Evolutionary conservation across 2,113 vertebrate genomes (phyloP).

Genomic region (Centropristis striata): DNA sequence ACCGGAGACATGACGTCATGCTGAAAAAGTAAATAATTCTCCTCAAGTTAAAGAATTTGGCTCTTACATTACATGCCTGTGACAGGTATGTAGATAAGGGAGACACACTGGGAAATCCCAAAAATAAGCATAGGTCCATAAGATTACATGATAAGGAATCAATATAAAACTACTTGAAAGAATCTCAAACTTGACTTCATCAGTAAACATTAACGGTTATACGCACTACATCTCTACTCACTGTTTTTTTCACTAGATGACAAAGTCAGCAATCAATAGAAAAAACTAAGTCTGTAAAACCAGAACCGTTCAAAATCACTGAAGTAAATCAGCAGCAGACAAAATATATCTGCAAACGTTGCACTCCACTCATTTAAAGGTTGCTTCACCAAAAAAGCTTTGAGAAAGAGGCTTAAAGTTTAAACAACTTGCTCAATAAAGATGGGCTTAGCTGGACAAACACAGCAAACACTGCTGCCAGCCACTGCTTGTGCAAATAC

Average conservation of each 20-base stretch:
- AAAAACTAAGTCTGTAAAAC: background rate
- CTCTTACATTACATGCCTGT: background rate
- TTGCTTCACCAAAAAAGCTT: conserved; percentile 48
- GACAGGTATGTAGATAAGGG: background rate
- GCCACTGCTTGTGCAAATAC: conserved; percentile 72
- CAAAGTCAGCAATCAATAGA: background rate
- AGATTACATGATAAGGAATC: background rate
- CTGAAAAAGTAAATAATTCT: background rate
- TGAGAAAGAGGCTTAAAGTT: conserved; percentile 73
- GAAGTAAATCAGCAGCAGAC: background rate
- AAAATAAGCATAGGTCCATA: background rate
- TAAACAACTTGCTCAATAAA: conserved; percentile 68
- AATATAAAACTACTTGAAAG: background rate
- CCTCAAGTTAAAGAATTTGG: background rate
- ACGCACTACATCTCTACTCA: background rate
- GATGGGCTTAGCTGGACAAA: conserved; percentile 61
- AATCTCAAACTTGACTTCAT: background rate
- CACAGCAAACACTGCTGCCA: conserved; percentile 51
- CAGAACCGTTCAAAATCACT: background rate
- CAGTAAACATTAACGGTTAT: background rate
- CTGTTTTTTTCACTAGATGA: background rate
- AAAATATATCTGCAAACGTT: background rate
- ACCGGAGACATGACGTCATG: background rate
- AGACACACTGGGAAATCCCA: background rate
- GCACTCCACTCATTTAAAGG: conserved; percentile 23